Percentiles rank a stretch among this genome's conserved stretches.
phyloP scores from a whole-genome alignment of 2,113 vertebrate species.

The Eudyptes chrysolophus region DNA sequence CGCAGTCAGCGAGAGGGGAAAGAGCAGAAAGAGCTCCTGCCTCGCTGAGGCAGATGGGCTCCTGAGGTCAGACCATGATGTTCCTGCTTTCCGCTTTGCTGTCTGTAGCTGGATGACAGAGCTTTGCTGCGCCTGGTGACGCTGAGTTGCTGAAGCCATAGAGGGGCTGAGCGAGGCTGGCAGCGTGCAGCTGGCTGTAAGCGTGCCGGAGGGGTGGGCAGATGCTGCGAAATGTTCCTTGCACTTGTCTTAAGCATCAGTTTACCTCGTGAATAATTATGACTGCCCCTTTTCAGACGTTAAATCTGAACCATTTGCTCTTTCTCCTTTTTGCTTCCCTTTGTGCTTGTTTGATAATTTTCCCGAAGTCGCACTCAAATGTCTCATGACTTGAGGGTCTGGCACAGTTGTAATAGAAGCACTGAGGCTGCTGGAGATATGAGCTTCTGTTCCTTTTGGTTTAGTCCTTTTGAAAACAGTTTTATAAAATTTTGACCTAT shows the following conservation, averaged over 20 bases:
- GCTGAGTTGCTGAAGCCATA: neutral
- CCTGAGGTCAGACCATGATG: neutral
- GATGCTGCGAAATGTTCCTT: neutral
- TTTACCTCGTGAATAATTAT: neutral
- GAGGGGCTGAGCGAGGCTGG: neutral
- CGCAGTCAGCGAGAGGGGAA: neutral
- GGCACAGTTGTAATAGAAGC: fast-evolving
- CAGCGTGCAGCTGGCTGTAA: neutral
- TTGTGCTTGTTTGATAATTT: neutral
- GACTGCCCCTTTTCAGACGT: neutral
- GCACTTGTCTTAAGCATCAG: neutral
- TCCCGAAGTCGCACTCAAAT: fast-evolving
- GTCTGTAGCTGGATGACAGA: neutral
- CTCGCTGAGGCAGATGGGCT: neutral
- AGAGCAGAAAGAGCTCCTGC: neutral
- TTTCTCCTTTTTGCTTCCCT: neutral
- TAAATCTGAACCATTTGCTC: neutral
- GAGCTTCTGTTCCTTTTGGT: neutral
- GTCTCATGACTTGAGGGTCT: neutral
- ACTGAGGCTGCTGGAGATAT: neutral
- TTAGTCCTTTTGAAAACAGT: neutral
- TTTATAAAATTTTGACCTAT: neutral
- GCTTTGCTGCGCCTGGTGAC: neutral
- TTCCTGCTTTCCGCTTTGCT: neutral
- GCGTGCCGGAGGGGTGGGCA: neutral